A percentile compares a stretch with the other conserved stretches of the same genome.
Conservation (phyloP, 2,113 vertebrate species). For the Sciurus niger region DNA sequence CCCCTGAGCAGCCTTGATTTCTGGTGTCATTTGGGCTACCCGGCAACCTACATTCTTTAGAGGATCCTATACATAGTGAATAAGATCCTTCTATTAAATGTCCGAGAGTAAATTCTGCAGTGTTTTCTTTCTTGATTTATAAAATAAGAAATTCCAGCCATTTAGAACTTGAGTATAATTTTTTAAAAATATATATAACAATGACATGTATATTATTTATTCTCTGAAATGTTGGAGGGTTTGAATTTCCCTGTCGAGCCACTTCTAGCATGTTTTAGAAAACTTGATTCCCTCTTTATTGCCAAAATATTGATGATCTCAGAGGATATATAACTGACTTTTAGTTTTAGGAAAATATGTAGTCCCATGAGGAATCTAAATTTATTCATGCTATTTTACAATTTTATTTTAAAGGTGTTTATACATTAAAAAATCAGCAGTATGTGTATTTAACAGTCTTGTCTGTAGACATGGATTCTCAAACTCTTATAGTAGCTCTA, state of each 20-base stretch:
- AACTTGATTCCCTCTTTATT: background rate
- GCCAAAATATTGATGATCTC: background rate
- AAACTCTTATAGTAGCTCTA: accelerated
- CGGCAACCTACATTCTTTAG: background rate
- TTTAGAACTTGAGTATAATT: conserved; percentile 24
- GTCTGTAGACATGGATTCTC: background rate
- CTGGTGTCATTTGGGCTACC: background rate
- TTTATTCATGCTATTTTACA: background rate
- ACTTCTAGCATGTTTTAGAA: background rate
- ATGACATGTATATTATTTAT: background rate
- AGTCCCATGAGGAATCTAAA: background rate
- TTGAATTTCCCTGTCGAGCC: background rate
- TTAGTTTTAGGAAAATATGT: background rate
- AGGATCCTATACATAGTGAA: conserved; percentile 77
- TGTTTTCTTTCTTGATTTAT: conserved; percentile 55
- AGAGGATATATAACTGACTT: background rate
- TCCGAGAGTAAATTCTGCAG: conserved; percentile 26
- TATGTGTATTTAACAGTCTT: background rate
- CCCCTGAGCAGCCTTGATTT: background rate
- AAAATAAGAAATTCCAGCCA: background rate
- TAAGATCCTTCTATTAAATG: conserved; percentile 78
- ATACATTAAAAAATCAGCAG: background rate
- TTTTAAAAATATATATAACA: background rate
- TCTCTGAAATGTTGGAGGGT: background rate
- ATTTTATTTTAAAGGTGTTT: conserved; percentile 31